These are phyloP conservation scores for Carettochelys insculpta DNA, from an alignment of 2,113 vertebrate species.

Conservation along the genomic window DNA sequence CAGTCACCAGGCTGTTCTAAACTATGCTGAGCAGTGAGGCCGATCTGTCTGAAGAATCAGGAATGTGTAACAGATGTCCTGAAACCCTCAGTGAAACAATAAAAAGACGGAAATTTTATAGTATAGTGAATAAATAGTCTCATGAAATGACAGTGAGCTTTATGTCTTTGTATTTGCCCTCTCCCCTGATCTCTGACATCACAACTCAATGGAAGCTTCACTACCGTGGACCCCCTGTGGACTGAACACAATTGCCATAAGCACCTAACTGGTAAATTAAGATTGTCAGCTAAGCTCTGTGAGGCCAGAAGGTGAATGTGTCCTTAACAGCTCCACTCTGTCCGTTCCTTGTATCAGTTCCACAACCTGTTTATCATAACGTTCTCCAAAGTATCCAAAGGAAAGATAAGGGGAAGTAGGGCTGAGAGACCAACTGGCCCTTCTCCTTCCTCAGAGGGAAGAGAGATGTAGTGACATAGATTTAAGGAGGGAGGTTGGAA, in stretches of 20 bases:
- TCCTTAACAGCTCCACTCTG: not conserved
- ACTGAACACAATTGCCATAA: not conserved
- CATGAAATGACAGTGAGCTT: not conserved
- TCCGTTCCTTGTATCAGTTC: not conserved
- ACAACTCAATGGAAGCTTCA: not conserved
- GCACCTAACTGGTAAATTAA: not conserved
- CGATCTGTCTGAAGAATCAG: not conserved
- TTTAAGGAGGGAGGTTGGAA: not conserved
- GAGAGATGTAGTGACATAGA: not conserved
- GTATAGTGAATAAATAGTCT: not conserved
- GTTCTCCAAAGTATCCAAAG: not conserved
- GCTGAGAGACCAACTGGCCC: not conserved
- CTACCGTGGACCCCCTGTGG: not conserved
- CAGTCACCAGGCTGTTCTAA: not conserved
- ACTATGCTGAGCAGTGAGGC: not conserved
- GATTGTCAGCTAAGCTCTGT: not conserved
- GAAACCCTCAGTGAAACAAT: no score
- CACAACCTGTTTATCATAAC: not conserved
- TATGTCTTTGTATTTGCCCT: not conserved
- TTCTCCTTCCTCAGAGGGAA: not conserved
- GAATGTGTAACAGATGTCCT: fast-evolving
- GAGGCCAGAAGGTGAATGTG: not conserved
- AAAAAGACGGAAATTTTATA: not conserved
- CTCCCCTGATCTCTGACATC: not conserved
- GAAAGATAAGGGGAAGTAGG: not conserved